A percentile compares a stretch with the other conserved stretches of the same genome.
Evolutionary conservation across 2,888 invertebrate species (phyloP).

Genomic region (Acronicta psi): DNA sequence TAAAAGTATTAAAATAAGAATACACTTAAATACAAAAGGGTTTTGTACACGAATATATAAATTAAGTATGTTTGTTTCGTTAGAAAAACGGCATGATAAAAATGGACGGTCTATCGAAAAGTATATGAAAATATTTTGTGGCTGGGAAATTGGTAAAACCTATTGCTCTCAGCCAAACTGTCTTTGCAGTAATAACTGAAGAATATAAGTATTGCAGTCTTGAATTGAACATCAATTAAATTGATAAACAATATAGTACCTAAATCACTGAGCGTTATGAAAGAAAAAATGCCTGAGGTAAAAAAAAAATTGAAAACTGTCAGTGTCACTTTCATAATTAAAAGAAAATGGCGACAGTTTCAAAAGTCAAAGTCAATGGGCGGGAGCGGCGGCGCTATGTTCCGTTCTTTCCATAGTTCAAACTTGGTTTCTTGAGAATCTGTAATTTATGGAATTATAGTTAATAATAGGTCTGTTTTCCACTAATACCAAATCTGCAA

Average conservation of each 20-base stretch:
- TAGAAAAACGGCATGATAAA: slow-evolving; percentile 6
- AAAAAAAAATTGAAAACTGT: slow-evolving; percentile 10
- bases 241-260: background rate
- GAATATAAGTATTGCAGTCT: background rate
- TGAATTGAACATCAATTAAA: background rate
- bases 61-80: background rate
- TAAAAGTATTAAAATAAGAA: slow-evolving; percentile 54
- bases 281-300: background rate
- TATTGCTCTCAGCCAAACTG: no score
- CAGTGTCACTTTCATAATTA: slow-evolving; percentile 4
- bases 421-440: slow-evolving; percentile 74
- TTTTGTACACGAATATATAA: slow-evolving; percentile 35
- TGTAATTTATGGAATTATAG: slow-evolving; percentile 40
- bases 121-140: background rate
- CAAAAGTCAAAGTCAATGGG: slow-evolving; percentile 71
- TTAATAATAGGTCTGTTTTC: background rate
- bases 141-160: background rate
- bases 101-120: background rate
- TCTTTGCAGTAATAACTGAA: background rate
- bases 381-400: slow-evolving; percentile 69
- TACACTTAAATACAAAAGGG: slow-evolving; percentile 56
- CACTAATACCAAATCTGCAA: no score
- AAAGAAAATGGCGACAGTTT: slow-evolving; percentile 14
- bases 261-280: no score
- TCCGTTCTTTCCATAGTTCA: slow-evolving; percentile 66